Evolutionary conservation across 2,888 invertebrate genomes (phyloP).

Genomic region (Melanophora roralis): DNA sequence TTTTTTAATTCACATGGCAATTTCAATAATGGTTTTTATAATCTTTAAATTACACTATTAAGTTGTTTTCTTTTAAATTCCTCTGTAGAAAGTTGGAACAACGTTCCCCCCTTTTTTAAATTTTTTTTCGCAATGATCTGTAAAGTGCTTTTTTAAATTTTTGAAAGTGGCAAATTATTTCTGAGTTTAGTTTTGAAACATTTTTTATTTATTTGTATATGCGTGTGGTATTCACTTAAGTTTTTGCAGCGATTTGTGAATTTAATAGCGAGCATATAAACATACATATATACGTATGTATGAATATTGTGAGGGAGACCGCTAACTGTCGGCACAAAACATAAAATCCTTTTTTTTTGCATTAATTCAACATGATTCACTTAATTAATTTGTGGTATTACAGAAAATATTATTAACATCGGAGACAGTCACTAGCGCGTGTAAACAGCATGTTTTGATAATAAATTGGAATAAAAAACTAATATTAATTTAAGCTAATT

Average conservation of each 20-base stretch:
- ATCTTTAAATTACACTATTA: no score
- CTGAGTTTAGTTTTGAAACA: background rate
- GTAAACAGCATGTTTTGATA: slow-evolving; percentile 33
- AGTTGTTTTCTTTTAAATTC: background rate
- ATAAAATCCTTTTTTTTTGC: slow-evolving; percentile 38
- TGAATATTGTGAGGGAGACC: background rate
- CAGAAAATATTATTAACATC: slow-evolving; percentile 40
- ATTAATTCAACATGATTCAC: slow-evolving; percentile 37
- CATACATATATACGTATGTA: background rate
- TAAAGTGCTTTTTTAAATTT: slow-evolving; percentile 33
- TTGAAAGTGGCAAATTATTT: background rate
- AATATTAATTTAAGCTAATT: slow-evolving; percentile 46
- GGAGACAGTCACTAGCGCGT: slow-evolving; percentile 16
- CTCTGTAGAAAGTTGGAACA: background rate
- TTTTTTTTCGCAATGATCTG: slow-evolving; percentile 33
- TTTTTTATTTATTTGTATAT: slow-evolving; percentile 11
- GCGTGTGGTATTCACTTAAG: slow-evolving; percentile 46
- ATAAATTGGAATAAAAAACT: background rate
- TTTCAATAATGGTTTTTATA: no score
- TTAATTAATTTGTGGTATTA: slow-evolving; percentile 56
- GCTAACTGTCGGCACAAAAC: background rate
- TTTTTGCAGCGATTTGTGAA: slow-evolving; percentile 27
- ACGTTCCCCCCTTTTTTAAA: background rate
- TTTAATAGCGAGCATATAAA: background rate
- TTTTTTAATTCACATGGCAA: no score